Evolutionary conservation across 2,888 invertebrate species (phyloP).

Genomic region (Plagodis pulveraria): DNA sequence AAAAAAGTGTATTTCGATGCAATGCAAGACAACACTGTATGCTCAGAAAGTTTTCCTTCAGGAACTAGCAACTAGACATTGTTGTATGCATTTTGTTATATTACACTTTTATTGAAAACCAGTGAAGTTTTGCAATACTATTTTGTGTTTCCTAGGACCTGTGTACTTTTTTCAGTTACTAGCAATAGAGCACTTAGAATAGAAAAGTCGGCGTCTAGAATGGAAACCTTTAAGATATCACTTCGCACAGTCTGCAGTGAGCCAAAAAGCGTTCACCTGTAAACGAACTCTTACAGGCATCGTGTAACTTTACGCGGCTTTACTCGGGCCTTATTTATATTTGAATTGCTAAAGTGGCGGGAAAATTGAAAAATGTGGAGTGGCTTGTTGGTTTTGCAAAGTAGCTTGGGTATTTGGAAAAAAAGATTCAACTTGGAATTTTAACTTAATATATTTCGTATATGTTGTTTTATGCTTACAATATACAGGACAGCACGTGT

Average conservation of each 20-base stretch:
- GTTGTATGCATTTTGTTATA: conserved; percentile 18
- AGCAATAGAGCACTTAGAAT: conserved; percentile 25
- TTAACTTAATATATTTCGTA: background rate
- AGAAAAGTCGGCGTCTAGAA: conserved; percentile 18
- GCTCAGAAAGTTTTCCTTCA: conserved; percentile 1
- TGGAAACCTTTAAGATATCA: conserved; percentile 29
- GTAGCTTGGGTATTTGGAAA: background rate
- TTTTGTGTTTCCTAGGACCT: conserved; percentile 14
- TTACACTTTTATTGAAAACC: conserved; percentile 24
- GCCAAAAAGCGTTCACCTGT: conserved; percentile 23
- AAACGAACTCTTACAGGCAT: conserved; percentile 20
- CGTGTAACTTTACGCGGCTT: conserved; percentile 20
- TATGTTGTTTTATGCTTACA: background rate
- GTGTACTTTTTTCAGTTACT: conserved; percentile 29
- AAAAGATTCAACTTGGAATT: background rate
- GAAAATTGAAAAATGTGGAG: conserved; percentile 14
- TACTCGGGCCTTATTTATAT: conserved; percentile 24
- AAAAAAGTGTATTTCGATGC: too few relatives aligned
- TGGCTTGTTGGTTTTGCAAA: conserved; percentile 2
- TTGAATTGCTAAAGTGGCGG: conserved; percentile 21
- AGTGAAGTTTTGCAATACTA: conserved; percentile 21
- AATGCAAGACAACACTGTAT: background rate
- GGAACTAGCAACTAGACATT: conserved; percentile 5
- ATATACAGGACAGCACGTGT: too few relatives aligned
- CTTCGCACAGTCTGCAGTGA: conserved; percentile 22